phyloP scores from a whole-genome alignment of 2,113 vertebrate species.

The Scartelaos histophorus region DNA sequence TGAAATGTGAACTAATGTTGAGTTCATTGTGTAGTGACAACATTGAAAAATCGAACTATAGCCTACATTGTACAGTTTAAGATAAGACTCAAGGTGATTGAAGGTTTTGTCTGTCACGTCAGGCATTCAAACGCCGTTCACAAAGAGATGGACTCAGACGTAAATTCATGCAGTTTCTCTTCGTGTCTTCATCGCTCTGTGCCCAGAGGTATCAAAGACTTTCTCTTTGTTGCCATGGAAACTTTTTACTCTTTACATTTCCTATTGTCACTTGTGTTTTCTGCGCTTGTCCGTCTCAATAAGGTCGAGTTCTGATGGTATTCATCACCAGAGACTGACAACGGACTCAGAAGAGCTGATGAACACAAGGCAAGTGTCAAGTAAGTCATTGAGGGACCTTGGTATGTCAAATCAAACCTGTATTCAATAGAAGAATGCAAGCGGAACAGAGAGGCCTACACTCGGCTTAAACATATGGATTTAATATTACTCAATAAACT shows the following conservation, averaged over 20 bases:
- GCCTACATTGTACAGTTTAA: slow-evolving; percentile 11
- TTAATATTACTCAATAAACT: not conserved
- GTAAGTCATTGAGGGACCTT: slow-evolving; percentile 22
- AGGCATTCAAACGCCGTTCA: slow-evolving; percentile 42
- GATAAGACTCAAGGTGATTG: slow-evolving; percentile 30
- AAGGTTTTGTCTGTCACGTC: slow-evolving; percentile 35
- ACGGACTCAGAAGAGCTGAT: slow-evolving; percentile 41
- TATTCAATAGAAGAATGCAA: slow-evolving; percentile 9
- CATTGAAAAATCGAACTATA: not conserved
- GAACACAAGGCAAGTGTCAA: slow-evolving; percentile 25
- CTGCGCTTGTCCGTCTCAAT: slow-evolving; percentile 55
- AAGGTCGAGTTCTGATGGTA: slow-evolving; percentile 36
- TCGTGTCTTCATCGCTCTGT: slow-evolving; percentile 43
- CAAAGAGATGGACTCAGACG: slow-evolving; percentile 27
- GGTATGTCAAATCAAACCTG: slow-evolving; percentile 13
- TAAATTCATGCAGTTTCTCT: slow-evolving; percentile 44
- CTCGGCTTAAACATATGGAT: not conserved
- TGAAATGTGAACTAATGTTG: slow-evolving; percentile 11
- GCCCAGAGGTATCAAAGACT: slow-evolving; percentile 49
- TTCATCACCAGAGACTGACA: slow-evolving; percentile 42
- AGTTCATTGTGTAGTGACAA: slow-evolving; percentile 14
- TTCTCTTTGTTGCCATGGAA: slow-evolving; percentile 71
- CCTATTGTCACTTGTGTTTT: slow-evolving; percentile 61
- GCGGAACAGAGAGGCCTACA: not conserved
- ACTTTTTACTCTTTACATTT: slow-evolving; percentile 67